Percentiles rank a stretch among this genome's conserved stretches.
phyloP scores from a whole-genome alignment of 53 echinoderm and acorn worm genomes.

The Patiria pectinifera region DNA sequence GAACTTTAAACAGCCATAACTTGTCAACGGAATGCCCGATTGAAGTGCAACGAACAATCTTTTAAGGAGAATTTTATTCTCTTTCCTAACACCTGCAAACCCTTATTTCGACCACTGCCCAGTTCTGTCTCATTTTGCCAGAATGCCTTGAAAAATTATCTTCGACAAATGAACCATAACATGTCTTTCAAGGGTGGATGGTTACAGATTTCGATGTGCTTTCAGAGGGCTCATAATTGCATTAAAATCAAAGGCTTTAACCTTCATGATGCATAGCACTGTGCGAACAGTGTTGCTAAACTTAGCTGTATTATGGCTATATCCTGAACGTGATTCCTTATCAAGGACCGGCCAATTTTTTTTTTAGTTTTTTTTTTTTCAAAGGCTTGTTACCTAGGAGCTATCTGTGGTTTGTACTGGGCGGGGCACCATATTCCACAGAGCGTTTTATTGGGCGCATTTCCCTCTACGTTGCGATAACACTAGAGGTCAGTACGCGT shows the following conservation, averaged over 20 bases:
- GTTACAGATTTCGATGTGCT: background rate
- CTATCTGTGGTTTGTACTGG: slow-evolving; percentile 2
- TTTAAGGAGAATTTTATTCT: too few relatives aligned
- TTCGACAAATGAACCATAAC: too few relatives aligned
- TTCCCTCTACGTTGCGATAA: background rate
- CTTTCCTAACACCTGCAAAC: too few relatives aligned
- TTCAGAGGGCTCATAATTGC: background rate
- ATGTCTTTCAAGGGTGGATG: background rate
- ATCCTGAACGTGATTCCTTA: background rate
- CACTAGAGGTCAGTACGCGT: background rate
- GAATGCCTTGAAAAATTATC: too few relatives aligned
- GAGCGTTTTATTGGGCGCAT: background rate
- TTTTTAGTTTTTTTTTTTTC: background rate
- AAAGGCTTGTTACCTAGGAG: background rate
- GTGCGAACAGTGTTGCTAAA: background rate
- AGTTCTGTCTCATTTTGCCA: too few relatives aligned
- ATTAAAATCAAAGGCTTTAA: background rate
- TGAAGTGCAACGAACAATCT: too few relatives aligned
- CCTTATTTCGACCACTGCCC: too few relatives aligned
- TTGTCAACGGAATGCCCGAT: too few relatives aligned
- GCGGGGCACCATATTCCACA: background rate
- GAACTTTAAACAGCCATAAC: too few relatives aligned
- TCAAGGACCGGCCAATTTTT: background rate
- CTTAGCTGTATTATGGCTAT: background rate
- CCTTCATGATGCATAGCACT: background rate